Percentiles rank a stretch among this genome's conserved stretches.
Evolutionary conservation across 2,797 vertebrate genomes (phyloP).

Genomic region (Salarias fasciatus): DNA sequence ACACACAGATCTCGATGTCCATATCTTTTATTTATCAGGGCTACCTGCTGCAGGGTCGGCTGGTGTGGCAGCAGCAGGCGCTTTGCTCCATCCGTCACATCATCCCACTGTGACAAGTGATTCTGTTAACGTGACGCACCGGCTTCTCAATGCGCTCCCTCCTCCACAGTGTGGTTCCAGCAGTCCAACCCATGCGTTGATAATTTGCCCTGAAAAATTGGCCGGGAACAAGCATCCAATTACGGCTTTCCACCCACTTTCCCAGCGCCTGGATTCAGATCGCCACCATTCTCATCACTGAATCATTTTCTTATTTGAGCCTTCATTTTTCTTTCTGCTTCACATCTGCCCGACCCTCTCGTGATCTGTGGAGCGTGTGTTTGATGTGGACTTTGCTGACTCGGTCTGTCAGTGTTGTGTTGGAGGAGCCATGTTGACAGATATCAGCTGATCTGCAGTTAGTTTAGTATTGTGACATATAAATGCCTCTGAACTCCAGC

Average conservation of each 20-base stretch:
- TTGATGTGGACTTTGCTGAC: slow-evolving; percentile 24
- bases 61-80: slow-evolving; percentile 29
- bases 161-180: slow-evolving; percentile 69
- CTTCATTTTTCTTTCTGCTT: not conserved
- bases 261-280: slow-evolving; percentile 66
- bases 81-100: slow-evolving; percentile 71
- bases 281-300: too few relatives aligned
- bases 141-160: slow-evolving; percentile 74
- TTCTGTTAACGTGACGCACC: slow-evolving; percentile 73
- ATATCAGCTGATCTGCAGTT: slow-evolving; percentile 59
- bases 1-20: slow-evolving; percentile 12
- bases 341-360: too few relatives aligned
- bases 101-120: slow-evolving; percentile 70
- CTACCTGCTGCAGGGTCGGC: slow-evolving; percentile 22
- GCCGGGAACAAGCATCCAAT: slow-evolving; percentile 70
- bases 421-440: slow-evolving; percentile 46
- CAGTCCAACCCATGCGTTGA: slow-evolving; percentile 71
- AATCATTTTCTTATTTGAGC: not conserved
- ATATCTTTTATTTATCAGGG: slow-evolving; percentile 17
- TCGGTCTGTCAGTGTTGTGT: slow-evolving; percentile 13
- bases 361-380: not conserved
- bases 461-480: slow-evolving; percentile 56
- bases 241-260: slow-evolving; percentile 73
- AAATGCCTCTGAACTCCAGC: slow-evolving; percentile 48
- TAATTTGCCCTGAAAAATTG: slow-evolving; percentile 77